Base-by-base conservation (phyloP, 2,888 invertebrate species). In the Pimpla rufipes region DNA sequence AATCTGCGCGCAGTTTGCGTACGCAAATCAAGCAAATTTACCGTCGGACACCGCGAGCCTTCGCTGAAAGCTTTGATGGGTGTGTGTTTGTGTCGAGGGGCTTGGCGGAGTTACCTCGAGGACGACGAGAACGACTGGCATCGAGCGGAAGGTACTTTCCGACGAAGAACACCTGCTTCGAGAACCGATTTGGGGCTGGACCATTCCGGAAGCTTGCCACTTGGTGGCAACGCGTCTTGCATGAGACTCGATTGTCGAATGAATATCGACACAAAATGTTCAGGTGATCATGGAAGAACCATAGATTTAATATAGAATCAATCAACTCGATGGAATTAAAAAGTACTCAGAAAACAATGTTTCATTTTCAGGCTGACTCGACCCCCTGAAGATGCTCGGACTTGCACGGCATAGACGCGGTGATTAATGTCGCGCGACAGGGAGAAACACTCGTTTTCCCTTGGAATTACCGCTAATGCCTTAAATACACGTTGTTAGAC, bases 11-110 rank as follows among this genome's bases (percentile, higher is more conserved):
- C 79, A 76, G 75, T 85, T 83, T 83, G 82, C 76, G 29, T 57
- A 82, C 73, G 78, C 79, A 85, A 83, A 83, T 89, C 68, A 81
- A 77, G 74, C 81, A 84, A 86, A 83, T 86, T 82, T 79, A 66
- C 62, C 77, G 67, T 57, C 42, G 78, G 79, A 84, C 85, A 83
- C 78, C 66, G 37, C 50, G 47, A 50, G 55, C 52, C 21, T 37
- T 57, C 35, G n/a, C n/a, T 71, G 35, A 18, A 37, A 85, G 85
- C 77, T 84, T 86, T 81, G 78, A 79, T 68, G 68, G 55, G 57
- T 73, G 73, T 67, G 70, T 29, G 29, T 29, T 2, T 29, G 73
- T 67, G 70, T 67, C 74, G 57, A 82, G 59, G 55, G 23, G 40
- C 62, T 78, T 73, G 35, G 66, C 42, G 29, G 55, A 71, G 73